A percentile compares a stretch with the other conserved stretches of the same genome.
These are phyloP conservation scores for Samia ricini DNA, from an alignment of 1,140 invertebrate species.

Conservation along the genomic window DNA sequence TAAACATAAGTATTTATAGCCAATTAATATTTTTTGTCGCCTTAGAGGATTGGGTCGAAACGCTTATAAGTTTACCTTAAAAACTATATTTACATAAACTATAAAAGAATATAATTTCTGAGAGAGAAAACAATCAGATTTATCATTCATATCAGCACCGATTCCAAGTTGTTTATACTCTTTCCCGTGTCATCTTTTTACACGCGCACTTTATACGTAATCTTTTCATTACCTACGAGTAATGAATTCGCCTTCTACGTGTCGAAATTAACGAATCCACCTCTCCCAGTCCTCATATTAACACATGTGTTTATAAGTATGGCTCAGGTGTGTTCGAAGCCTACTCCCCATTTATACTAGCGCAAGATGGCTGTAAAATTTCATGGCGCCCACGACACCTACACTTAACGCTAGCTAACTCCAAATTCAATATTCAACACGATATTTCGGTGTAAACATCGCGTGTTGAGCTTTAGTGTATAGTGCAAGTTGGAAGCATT, in stretches of 20 bases:
- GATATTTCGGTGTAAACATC: slow-evolving; percentile 63
- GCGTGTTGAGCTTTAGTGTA: slow-evolving; percentile 40
- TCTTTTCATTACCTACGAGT: neutral
- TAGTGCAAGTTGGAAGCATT: slow-evolving; percentile 31
- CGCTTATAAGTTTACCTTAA: no score
- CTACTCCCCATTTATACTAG: neutral
- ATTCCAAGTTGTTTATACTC: no score
- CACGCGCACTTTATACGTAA: neutral
- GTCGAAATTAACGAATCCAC: no score
- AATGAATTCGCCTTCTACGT: no score
- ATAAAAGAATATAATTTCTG: no score
- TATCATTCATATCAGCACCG: no score
- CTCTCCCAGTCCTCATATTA: neutral
- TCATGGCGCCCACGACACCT: slow-evolving; percentile 32
- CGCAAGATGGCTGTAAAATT: slow-evolving; percentile 10
- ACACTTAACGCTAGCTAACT: slow-evolving; percentile 49
- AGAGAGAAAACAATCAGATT: no score
- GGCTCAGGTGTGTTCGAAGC: neutral
- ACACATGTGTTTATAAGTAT: neutral
- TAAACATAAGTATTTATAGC: no score
- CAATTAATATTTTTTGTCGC: no score
- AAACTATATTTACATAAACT: no score
- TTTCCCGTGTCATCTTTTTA: neutral
- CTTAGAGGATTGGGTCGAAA: no score
- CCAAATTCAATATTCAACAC: slow-evolving; percentile 67